These are phyloP conservation scores for Myotis myotis DNA, from an alignment of 2,797 vertebrate species.

Conservation along the genomic window DNA sequence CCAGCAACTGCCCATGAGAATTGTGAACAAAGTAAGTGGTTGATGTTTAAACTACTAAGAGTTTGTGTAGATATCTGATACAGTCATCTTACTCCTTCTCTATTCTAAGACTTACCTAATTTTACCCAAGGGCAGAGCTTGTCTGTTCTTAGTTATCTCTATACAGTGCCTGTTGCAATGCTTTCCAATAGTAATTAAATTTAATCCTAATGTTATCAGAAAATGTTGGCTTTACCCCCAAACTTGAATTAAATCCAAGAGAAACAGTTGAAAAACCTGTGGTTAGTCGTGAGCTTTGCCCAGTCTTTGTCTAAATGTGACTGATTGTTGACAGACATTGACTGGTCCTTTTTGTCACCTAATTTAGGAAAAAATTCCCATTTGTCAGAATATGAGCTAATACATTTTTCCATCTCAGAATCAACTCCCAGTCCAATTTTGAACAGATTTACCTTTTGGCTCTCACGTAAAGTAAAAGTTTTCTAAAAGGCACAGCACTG, in stretches of 20 bases:
- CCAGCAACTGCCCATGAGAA: neutral
- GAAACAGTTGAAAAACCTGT: neutral
- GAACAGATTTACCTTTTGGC: slow-evolving; percentile 67
- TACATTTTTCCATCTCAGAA: slow-evolving; percentile 60
- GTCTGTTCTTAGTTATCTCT: neutral
- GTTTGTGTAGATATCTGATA: neutral
- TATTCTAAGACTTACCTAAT: neutral
- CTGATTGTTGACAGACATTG: neutral
- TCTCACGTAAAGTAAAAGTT: slow-evolving; percentile 73
- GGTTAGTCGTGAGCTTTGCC: neutral
- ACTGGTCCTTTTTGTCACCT: slow-evolving; percentile 8
- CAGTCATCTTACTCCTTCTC: neutral
- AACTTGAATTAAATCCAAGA: slow-evolving; percentile 27
- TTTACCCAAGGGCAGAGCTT: neutral
- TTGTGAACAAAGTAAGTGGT: neutral
- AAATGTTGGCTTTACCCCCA: slow-evolving; percentile 30
- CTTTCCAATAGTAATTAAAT: slow-evolving; percentile 34
- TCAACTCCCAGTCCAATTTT: slow-evolving; percentile 61
- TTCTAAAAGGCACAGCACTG: slow-evolving; percentile 38
- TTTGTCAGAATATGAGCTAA: slow-evolving; percentile 56
- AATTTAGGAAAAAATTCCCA: slow-evolving; percentile 32
- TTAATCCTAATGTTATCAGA: slow-evolving; percentile 18
- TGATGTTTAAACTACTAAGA: neutral
- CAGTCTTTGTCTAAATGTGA: slow-evolving; percentile 23
- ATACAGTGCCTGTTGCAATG: neutral